Conservation (phyloP, 2,888 invertebrate species). For the Synanthedon andrenaeformis region DNA sequence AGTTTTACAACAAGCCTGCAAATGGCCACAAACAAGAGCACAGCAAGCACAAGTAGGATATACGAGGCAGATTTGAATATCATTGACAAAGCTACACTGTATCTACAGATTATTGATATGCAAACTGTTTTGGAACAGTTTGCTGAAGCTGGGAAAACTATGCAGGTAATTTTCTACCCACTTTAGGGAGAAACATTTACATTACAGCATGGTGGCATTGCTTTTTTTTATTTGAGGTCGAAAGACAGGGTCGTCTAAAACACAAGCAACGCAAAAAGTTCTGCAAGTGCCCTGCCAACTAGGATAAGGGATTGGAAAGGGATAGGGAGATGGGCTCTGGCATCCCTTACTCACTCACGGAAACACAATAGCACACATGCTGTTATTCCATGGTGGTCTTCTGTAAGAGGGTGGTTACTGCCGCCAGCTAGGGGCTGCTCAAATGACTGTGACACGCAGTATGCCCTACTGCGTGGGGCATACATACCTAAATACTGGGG, state of each 20-base stretch:
- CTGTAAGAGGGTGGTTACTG: no score
- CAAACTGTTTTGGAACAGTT: conserved; percentile 77
- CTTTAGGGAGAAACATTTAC: neutral
- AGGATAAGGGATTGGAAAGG: no score
- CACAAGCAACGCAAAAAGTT: no score
- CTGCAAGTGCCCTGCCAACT: no score
- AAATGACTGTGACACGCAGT: no score
- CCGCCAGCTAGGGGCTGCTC: no score
- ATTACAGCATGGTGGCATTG: neutral
- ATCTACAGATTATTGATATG: conserved; percentile 86
- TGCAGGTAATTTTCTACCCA: conserved; percentile 70
- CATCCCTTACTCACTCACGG: no score
- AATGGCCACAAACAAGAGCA: conserved; percentile 62
- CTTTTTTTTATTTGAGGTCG: neutral
- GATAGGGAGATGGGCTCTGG: no score
- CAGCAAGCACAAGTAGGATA: conserved; percentile 29
- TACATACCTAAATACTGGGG: no score
- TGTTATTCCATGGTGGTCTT: neutral
- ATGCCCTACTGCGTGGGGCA: no score
- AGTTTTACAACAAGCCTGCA: conserved; percentile 82
- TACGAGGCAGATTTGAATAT: conserved; percentile 65
- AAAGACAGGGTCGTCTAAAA: no score
- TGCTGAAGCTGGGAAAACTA: conserved; percentile 83
- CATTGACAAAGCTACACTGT: conserved; percentile 87
- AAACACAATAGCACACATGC: neutral